These are phyloP conservation scores for Sus cebifrons DNA, from an alignment of 2,797 vertebrate species.

Conservation along the genomic window DNA sequence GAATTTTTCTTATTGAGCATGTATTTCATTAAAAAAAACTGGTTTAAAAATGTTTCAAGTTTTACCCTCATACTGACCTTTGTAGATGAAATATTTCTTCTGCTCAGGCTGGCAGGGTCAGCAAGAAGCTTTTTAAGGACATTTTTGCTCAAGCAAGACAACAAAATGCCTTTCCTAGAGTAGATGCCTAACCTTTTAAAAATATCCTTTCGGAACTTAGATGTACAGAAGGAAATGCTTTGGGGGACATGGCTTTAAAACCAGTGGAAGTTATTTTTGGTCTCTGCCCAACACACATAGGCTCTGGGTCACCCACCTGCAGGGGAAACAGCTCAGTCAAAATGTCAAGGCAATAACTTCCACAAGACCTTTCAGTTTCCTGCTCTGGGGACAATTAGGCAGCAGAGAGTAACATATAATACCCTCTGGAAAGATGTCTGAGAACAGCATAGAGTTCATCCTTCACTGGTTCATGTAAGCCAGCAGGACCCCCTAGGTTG, in stretches of 20 bases:
- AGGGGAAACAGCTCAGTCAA: constrained; percentile 82
- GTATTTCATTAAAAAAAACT: not conserved
- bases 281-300: constrained; percentile 48
- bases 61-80: constrained; percentile 42
- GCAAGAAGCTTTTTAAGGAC: constrained; percentile 28
- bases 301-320: constrained; percentile 81
- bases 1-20: not conserved
- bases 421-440: not conserved
- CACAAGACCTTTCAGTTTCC: constrained; percentile 74
- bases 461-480: not conserved
- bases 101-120: constrained; percentile 15
- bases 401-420: constrained; percentile 54
- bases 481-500: not conserved
- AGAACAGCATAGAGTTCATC: not conserved
- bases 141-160: constrained; percentile 63
- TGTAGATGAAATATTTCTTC: constrained; percentile 30
- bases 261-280: constrained; percentile 80
- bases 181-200: constrained; percentile 79
- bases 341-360: constrained; percentile 86
- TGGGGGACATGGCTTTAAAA: constrained; percentile 64
- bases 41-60: constrained; percentile 40
- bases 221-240: constrained; percentile 65
- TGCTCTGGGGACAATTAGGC: constrained; percentile 55
- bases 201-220: not conserved
- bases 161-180: constrained; percentile 68